Evolutionary conservation across 2,797 vertebrate genomes (phyloP), one percentile per base, ranked within the genome.

Genomic region (Onychomys arenicola): DNA sequence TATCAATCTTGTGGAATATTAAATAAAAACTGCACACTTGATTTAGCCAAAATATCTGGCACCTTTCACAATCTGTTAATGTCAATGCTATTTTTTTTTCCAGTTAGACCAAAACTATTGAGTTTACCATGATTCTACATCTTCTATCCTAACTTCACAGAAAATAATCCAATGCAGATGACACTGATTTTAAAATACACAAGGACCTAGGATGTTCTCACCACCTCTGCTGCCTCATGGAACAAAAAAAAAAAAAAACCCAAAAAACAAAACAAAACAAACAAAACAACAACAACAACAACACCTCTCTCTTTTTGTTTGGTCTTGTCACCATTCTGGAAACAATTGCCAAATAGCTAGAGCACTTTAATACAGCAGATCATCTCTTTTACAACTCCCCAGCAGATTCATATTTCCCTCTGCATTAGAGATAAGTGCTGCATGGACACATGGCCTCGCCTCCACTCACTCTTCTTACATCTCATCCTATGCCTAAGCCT

Each of bases 361-460:
- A 46, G 10, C 32, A n/a, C 8, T n/a, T 65, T 34, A 77, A 17
- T 40, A 67, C 67, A 37, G 32, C 13, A 81, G 8, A 49, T 37
- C 27, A n/a, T 71, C 1, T 93, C 27, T 32, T 88, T 82, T n/a
- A 71, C 46, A 81, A 67, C 0, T 13, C 76, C 67, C 23, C 59
- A 46, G 5, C 43, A 8, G 21, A 89, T 57, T 80, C 17, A 7
- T 17, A 29, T 59, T 13, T 86, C 55, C 46, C 32, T 84, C 43
- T 40, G 11, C 19, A 43, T 40, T 34, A 90, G 91, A 94, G 3
- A 10, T 17, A 5, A 52, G 37, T 52, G 2, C 49, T 9, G 11
- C 21, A 49, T 13, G 10, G 8, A 78, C 4, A 5, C 0, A 34
- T 11, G 40, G 9, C 2, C 37, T 25, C 16, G 6, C 2, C 0